Evolutionary conservation across 2,113 vertebrate species (phyloP), one percentile per base, ranked within the genome.

Genomic region (Desmodus rotundus): DNA sequence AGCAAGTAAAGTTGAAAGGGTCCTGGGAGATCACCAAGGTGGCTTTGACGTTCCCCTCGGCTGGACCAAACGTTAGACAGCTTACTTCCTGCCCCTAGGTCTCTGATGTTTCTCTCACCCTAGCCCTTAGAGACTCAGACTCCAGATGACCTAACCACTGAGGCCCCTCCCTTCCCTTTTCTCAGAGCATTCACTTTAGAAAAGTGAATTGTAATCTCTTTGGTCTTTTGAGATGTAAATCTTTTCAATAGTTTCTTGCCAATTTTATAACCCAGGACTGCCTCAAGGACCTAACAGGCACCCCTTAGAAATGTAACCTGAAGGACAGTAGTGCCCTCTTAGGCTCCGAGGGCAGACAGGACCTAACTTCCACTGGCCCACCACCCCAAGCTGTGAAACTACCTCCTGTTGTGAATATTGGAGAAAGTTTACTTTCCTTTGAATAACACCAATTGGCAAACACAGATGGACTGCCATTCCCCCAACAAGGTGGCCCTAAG

Each of bases 401-500:
- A 38, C 43, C 33, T 70, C 14, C 24, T 15, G 0, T 70, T 50
- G 38, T 45, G 47, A 43, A 61, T 26, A 61, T 1, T 38, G 41
- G 3, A n/a, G 52, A 58, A 58, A 67, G n/a, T 68, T 36, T 47
- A 22, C 61, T 87, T 58, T 76, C 38, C 84, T 72, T 28, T 63
- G 20, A 11, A 7, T 81, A 82, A 33, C 52, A 43, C 11, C n/a
- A 38, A 58, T 9, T 24, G 33, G 8, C 12, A 47, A 87, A 70
- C 63, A 68, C 8, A 63, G 33, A 54, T 52, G 20, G 33, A 33
- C 41, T 50, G 7, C 17, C 2, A 63, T 68, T 58, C 11, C n/a
- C 2, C 4, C 0, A 6, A 15, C 17, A 7, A 54, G 3, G 4
- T 58, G 38, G 17, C 33, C 47, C 6, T 14, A 38, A 50, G 15